These are phyloP conservation scores for Hyposoter dolosus DNA, from an alignment of 2,888 invertebrate genomes.

Conservation along the genomic window DNA sequence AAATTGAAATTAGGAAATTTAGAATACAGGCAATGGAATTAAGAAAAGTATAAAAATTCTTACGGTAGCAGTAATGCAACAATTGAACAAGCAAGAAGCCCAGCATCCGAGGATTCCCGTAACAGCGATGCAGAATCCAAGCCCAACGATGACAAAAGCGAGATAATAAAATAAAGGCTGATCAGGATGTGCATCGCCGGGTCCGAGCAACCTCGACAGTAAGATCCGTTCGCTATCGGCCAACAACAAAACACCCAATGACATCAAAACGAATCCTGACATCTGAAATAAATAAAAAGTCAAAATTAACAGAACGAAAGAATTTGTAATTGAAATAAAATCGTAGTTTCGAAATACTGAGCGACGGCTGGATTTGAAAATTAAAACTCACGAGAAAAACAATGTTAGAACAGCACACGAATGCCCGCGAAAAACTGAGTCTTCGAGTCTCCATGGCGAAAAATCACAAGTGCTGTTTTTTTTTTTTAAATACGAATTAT, in stretches of 20 bases:
- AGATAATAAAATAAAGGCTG: slow-evolving; percentile 92
- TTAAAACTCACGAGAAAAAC: slow-evolving; percentile 80
- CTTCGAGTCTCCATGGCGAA: slow-evolving; percentile 75
- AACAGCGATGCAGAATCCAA: slow-evolving; percentile 89
- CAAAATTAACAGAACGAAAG: neutral
- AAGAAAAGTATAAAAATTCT: slow-evolving; percentile 79
- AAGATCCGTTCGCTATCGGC: slow-evolving; percentile 90
- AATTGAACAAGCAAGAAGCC: slow-evolving; percentile 92
- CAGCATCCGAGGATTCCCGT: slow-evolving; percentile 92
- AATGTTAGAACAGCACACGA: slow-evolving; percentile 82
- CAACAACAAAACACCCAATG: slow-evolving; percentile 90
- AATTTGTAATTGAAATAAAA: neutral
- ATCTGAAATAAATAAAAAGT: slow-evolving; percentile 86
- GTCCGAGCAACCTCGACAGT: slow-evolving; percentile 89
- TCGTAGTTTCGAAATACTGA: neutral
- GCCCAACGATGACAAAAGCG: slow-evolving; percentile 89
- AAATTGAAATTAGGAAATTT: neutral
- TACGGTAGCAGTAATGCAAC: slow-evolving; percentile 90
- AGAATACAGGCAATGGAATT: neutral
- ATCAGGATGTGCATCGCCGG: slow-evolving; percentile 87
- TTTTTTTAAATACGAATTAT: neutral
- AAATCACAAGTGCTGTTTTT: slow-evolving; percentile 15
- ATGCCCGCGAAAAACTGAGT: slow-evolving; percentile 76
- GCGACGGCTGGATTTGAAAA: neutral
- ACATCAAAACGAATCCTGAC: slow-evolving; percentile 90